A percentile compares a stretch with the other conserved stretches of the same genome.
These are phyloP conservation scores for Lasioglossum malachurum DNA, from an alignment of 2,888 invertebrate species.

Conservation along the genomic window DNA sequence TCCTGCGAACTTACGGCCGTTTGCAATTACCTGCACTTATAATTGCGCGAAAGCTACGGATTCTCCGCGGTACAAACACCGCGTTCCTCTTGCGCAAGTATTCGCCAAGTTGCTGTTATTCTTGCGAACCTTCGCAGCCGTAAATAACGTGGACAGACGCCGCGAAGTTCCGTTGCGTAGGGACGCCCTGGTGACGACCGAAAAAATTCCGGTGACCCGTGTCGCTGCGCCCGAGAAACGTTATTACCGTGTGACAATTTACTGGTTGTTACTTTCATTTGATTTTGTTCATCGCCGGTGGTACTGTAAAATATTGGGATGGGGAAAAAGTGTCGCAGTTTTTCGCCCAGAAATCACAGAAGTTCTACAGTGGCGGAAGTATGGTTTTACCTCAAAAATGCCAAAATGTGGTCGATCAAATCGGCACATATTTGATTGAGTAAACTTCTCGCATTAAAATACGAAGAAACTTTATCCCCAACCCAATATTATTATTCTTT, in stretches of 20 bases:
- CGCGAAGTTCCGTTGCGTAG: conserved; percentile 20
- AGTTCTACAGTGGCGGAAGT: no score
- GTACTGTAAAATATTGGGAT: not conserved
- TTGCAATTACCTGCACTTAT: conserved; percentile 68
- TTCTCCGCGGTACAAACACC: conserved; percentile 49
- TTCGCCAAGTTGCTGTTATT: conserved; percentile 59
- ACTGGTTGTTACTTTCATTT: not conserved
- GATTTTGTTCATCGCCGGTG: not conserved
- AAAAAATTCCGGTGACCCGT: not conserved
- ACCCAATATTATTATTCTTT: not conserved
- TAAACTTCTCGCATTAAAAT: no score
- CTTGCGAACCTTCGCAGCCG: conserved; percentile 47
- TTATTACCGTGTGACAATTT: not conserved
- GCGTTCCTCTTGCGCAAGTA: conserved; percentile 62
- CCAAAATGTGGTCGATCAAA: no score
- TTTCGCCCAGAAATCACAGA: no score
- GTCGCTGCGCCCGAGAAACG: not conserved
- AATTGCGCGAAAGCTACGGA: conserved; percentile 58
- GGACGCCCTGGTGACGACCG: not conserved
- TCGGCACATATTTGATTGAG: no score
- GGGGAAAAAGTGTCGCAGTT: no score
- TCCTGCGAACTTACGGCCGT: conserved; percentile 66
- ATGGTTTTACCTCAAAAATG: no score
- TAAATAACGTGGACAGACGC: conserved; percentile 55
- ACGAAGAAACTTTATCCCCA: no score